Evolutionary conservation across 1,140 invertebrate species (phyloP).

Genomic region (Brachionus rubens): DNA sequence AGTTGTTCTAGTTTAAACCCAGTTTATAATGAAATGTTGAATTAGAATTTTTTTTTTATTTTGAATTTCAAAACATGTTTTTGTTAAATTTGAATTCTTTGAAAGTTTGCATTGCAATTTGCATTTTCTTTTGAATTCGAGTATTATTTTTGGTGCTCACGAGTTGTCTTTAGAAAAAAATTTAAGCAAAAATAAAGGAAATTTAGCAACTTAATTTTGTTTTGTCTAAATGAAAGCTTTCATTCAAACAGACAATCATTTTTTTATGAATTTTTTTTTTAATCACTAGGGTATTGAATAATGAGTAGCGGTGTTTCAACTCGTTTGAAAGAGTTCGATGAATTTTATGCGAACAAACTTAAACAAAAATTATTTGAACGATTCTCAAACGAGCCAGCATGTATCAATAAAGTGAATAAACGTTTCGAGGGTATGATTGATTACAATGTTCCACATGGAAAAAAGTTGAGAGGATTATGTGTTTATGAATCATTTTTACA

Average conservation of each 20-base stretch:
- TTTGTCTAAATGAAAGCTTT: no score
- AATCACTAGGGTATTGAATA: no score
- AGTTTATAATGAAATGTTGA: conserved; percentile 6
- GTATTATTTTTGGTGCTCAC: neutral
- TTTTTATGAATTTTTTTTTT: conserved; percentile 22
- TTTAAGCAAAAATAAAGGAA: neutral
- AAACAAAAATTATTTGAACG: neutral
- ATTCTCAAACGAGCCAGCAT: neutral
- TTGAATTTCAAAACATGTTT: conserved; percentile 35
- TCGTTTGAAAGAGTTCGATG: conserved; percentile 16
- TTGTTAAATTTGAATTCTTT: neutral
- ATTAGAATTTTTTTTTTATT: conserved; percentile 15
- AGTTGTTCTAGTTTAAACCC: neutral
- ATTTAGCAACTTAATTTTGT: conserved; percentile 18
- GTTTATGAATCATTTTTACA: conserved; percentile 12
- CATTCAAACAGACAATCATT: no score
- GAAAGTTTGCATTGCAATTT: neutral
- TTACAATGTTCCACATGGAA: conserved; percentile 44
- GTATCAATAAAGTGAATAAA: neutral
- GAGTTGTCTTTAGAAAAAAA: no score
- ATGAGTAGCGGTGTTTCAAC: no score
- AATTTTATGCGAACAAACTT: conserved; percentile 10
- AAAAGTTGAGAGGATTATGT: conserved; percentile 39
- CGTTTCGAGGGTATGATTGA: conserved; percentile 38
- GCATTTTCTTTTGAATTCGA: neutral